Base-by-base conservation (phyloP, 1,140 invertebrate species). In the Drosophila neocordata region DNA sequence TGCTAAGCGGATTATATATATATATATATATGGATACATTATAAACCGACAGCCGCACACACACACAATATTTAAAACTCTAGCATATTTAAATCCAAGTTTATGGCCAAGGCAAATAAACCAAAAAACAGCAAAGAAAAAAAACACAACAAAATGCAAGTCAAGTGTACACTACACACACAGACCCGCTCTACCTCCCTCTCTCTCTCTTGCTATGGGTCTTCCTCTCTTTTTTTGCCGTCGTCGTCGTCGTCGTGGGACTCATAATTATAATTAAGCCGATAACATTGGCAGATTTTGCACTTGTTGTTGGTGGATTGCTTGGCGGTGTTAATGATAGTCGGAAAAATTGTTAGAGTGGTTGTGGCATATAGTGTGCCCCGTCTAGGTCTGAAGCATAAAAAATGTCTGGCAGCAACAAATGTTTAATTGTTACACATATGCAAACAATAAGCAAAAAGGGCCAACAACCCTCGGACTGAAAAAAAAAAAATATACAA, bases 371-470 rank as follows among this genome's bases (percentile, higher is more conserved):
- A 15, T 8, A 7, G 18, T 11, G 27, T 18, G 41, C 13, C 41
- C 13, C 27, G 27, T 31, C 41, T 48, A 48, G 37, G 55, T 52
- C 52, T 48, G 61, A 75, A 53, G 65, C 60, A 74, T 88, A 87
- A 87, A 87, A 88, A 87, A 88, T 79, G 82, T 87, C 78, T 88
- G 76, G 67, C 65, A 58, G 61, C 62, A 75, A 71, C 60, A 77
- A 85, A 89, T 83, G 81, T 61, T 87, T 89, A 89, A 90, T 89
- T 89, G 87, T 85, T 81, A 73, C 87, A 88, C 84, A 89, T 84
- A 88, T 88, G 84, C 79, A 89, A 89, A 79, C 83, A 89, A 79
- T 83, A 79, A 78, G 70, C 66, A 58, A 67, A 65, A 71, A 68
- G 52, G 62, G 63, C 66, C 80, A 64, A 73, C 55, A 71, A 85